Evolutionary conservation across 2,113 vertebrate genomes (phyloP).

Genomic region (Cygnus atratus): DNA sequence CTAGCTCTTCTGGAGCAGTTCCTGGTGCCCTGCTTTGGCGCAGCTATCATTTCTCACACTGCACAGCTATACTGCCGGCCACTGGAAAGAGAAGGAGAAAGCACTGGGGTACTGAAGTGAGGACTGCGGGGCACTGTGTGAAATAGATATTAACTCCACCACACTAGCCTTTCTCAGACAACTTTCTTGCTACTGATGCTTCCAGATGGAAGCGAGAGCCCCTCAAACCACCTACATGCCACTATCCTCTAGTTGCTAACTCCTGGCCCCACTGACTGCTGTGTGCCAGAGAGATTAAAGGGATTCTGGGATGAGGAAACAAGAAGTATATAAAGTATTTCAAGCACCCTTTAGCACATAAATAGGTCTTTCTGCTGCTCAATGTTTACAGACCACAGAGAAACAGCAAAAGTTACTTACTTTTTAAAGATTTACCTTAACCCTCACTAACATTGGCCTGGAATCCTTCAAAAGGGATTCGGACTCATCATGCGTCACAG

Average conservation of each 20-base stretch:
- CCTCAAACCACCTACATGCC: not conserved
- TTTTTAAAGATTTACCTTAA: conserved; percentile 2
- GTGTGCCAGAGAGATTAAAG: not conserved
- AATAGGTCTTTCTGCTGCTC: not conserved
- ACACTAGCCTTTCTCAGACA: not conserved
- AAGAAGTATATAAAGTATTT: not conserved
- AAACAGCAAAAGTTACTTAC: not conserved
- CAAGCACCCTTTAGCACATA: not conserved
- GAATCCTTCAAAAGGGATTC: conserved; percentile 34
- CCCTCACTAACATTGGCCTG: not conserved
- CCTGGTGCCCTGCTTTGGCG: not conserved
- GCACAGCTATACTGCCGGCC: not conserved
- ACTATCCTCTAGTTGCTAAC: not conserved
- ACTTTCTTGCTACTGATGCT: not conserved
- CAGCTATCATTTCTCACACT: not conserved
- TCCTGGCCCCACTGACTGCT: not conserved
- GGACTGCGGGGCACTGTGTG: not conserved
- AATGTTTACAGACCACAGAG: not conserved
- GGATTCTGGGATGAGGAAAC: not conserved
- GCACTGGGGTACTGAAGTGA: not conserved
- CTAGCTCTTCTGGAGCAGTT: not conserved
- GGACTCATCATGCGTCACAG: not conserved
- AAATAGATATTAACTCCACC: not conserved
- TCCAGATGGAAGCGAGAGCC: not conserved
- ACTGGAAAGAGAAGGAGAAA: not conserved